Evolutionary conservation across 1,140 invertebrate species (phyloP).

Genomic region (Drosophila parabipectinata): DNA sequence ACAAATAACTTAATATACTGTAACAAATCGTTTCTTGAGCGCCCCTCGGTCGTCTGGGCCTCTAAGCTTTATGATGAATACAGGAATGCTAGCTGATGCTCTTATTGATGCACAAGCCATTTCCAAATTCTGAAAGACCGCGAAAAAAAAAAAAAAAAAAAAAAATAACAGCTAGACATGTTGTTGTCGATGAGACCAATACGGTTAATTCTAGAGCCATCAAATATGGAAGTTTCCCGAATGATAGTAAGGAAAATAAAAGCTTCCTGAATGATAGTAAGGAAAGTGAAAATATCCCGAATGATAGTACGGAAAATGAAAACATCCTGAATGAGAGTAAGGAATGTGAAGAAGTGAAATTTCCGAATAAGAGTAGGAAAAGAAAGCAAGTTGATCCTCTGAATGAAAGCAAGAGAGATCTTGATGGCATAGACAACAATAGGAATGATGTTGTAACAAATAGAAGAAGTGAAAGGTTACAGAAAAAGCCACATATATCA

Average conservation of each 20-base stretch:
- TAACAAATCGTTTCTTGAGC: too few relatives aligned
- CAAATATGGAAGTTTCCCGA: constrained; percentile 9
- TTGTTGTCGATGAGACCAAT: constrained; percentile 18
- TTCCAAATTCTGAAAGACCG: too few relatives aligned
- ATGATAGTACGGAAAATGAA: constrained; percentile 25
- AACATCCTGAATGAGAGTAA: constrained; percentile 9
- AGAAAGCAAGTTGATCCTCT: not conserved
- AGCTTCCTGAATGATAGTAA: too few relatives aligned
- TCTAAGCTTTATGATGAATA: too few relatives aligned
- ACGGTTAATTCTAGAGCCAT: constrained; percentile 21
- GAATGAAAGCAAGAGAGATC: not conserved
- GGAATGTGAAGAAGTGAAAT: not conserved
- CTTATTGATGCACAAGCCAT: too few relatives aligned
- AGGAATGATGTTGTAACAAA: not conserved
- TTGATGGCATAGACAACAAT: not conserved
- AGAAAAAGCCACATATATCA: constrained; percentile 17
- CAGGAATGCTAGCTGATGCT: too few relatives aligned
- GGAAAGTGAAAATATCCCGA: not conserved
- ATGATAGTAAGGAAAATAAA: too few relatives aligned
- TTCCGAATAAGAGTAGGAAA: constrained; percentile 5
- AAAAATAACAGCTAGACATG: constrained; percentile 15
- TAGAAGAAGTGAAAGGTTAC: constrained; percentile 16
- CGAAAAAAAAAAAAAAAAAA: too few relatives aligned
- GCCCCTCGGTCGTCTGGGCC: too few relatives aligned
- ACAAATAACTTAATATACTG: too few relatives aligned